A percentile compares a stretch with the other conserved stretches of the same genome.
Evolutionary conservation across 2,888 invertebrate species (phyloP).

Genomic region (Dolichomitus sp.): DNA sequence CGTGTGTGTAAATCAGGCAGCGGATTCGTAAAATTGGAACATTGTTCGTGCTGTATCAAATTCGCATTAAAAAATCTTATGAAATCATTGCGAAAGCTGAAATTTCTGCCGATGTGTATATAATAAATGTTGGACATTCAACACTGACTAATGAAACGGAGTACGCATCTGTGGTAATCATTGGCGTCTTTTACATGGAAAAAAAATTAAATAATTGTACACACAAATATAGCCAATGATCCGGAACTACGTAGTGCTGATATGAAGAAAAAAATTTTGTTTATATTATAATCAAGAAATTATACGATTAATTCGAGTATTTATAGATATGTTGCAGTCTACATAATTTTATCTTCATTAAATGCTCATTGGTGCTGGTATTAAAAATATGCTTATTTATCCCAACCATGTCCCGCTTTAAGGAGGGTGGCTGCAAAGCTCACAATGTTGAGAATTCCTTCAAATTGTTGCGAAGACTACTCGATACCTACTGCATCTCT

Average conservation of each 20-base stretch:
- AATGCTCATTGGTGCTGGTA: slow-evolving; percentile 85
- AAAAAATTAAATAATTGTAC: slow-evolving; percentile 28
- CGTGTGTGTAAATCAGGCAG: slow-evolving; percentile 11
- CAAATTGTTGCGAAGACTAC: no score
- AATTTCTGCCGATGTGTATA: slow-evolving; percentile 52
- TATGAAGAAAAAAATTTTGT: slow-evolving; percentile 60
- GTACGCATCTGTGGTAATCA: slow-evolving; percentile 24
- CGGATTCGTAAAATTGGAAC: slow-evolving; percentile 26
- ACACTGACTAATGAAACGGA: slow-evolving; percentile 14
- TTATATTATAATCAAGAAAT: slow-evolving; percentile 74
- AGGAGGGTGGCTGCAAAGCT: neutral
- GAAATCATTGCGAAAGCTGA: slow-evolving; percentile 15
- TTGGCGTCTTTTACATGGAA: slow-evolving; percentile 27
- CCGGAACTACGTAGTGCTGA: slow-evolving; percentile 41
- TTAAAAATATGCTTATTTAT: slow-evolving; percentile 63
- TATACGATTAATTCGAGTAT: slow-evolving; percentile 78
- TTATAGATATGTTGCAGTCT: slow-evolving; percentile 77
- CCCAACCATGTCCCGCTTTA: slow-evolving; percentile 19
- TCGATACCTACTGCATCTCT: no score
- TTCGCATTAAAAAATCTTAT: neutral
- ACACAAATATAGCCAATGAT: slow-evolving; percentile 54
- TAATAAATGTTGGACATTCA: slow-evolving; percentile 35
- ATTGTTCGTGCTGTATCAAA: slow-evolving; percentile 11
- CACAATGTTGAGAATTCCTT: neutral
- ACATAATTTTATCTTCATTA: slow-evolving; percentile 80